Evolutionary conservation across 2,113 vertebrate species (phyloP), one percentile per base, ranked within the genome.

Genomic region (Rattus rattus): DNA sequence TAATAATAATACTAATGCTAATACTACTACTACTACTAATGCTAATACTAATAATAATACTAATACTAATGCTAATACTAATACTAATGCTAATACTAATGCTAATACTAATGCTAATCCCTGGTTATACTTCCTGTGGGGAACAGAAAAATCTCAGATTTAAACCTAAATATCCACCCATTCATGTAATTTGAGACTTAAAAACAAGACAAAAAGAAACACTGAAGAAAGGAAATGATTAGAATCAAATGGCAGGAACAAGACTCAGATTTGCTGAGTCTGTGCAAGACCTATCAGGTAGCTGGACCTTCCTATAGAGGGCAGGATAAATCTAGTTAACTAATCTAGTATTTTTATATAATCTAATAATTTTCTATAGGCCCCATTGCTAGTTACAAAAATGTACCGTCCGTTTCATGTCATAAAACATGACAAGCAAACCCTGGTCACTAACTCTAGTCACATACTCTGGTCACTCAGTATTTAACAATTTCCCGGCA

Each of bases 301-400:
- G 79, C 28, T 70, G 24, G 52, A 70, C 19, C 77, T 4, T 28
- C 49, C 69, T 22, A 79, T 10, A 7, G 90, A 87, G 36, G 33
- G 13, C 19, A 91, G 85, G 83, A 0, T 0, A 80, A 17, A 19
- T 56, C 26, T 4, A 56, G 36, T 39, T 26, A 73, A 79, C 84
- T 47, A 52, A 22, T 87, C 43, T 33, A 47, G 19, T n/a, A 39
- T 43, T 81, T 90, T 80, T 90, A 49, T 63, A 84, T 70, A 90
- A 88, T 70, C 52, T 90, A 94, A 90, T 93, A 84, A 81, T 63
- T 2, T 83, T 90, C 43, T 65, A 92, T 28, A 91, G 65, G 59
- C 49, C 56, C 93, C 54, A 72, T 5, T 67, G 14, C 13, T 75
- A 36, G 24, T 75, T 92, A 43, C 61, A 5, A 88, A 85, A 87